Evolutionary conservation across 2,888 invertebrate species (phyloP).

Genomic region (Lordiphosa andalusiaca): DNA sequence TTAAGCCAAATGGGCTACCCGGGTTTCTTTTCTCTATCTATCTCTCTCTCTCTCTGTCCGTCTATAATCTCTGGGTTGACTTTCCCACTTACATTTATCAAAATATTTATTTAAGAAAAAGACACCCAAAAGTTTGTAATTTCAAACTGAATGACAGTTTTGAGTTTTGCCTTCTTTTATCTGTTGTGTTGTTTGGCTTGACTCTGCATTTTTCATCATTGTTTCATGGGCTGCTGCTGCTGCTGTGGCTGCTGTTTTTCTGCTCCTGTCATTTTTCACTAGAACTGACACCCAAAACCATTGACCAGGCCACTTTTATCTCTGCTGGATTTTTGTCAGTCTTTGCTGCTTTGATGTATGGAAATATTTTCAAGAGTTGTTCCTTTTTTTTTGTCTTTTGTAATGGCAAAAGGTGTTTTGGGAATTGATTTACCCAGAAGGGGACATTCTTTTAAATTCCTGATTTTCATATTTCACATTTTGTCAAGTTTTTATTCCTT

Average conservation of each 20-base stretch:
- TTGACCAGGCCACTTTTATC: constrained; percentile 36
- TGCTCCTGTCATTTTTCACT: constrained; percentile 57
- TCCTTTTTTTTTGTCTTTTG: constrained; percentile 27
- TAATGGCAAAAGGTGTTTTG: constrained; percentile 51
- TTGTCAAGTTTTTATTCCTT: neutral
- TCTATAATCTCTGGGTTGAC: constrained; percentile 25
- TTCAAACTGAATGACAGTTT: constrained; percentile 67
- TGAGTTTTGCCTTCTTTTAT: constrained; percentile 54
- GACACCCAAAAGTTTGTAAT: constrained; percentile 56
- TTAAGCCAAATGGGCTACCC: constrained; percentile 59
- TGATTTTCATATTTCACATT: constrained; percentile 6
- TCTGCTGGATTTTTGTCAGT: constrained; percentile 19
- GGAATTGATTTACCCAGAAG: constrained; percentile 47
- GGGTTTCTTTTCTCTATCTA: constrained; percentile 21
- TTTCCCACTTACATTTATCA: constrained; percentile 28
- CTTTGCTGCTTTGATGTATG: constrained; percentile 49
- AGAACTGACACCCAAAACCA: constrained; percentile 57
- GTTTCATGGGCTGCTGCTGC: constrained; percentile 24
- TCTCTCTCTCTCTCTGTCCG: constrained; percentile 9
- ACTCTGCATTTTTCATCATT: constrained; percentile 54
- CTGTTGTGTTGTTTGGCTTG: constrained; percentile 18
- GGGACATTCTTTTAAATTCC: constrained; percentile 11
- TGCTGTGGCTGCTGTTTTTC: constrained; percentile 12
- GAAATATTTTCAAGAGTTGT: constrained; percentile 35
- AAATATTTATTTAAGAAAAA: constrained; percentile 36